Evolutionary conservation across 2,888 invertebrate species (phyloP).

Genomic region (Neoascia interrupta): DNA sequence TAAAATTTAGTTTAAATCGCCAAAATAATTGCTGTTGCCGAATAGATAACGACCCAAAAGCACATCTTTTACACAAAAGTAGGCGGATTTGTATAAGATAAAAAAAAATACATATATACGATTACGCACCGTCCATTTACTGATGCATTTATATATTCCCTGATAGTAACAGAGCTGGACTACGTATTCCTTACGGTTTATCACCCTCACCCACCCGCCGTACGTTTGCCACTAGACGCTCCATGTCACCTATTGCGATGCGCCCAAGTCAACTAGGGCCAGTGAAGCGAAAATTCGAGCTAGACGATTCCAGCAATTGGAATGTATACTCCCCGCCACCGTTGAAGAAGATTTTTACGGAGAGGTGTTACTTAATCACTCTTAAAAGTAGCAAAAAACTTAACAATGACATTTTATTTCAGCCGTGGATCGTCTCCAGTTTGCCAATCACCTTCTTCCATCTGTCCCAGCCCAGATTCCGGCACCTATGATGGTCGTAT

Average conservation of each 20-base stretch:
- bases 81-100: too few species aligned
- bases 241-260: slow-evolving; percentile 93
- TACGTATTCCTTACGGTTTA: slow-evolving; percentile 81
- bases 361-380: slow-evolving; percentile 73
- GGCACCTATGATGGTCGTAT: slow-evolving; percentile 79
- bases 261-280: slow-evolving; percentile 88
- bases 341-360: slow-evolving; percentile 79
- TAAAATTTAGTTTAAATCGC: too few species aligned
- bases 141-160: neutral
- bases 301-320: slow-evolving; percentile 78
- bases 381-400: neutral
- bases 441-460: slow-evolving; percentile 79
- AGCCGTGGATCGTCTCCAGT: slow-evolving; percentile 79
- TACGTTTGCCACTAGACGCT: slow-evolving; percentile 89
- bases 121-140: neutral
- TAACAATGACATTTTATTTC: slow-evolving; percentile 4
- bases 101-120: too few species aligned
- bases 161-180: slow-evolving; percentile 75
- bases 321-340: slow-evolving; percentile 78
- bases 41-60: too few species aligned
- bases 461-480: slow-evolving; percentile 79
- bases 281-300: slow-evolving; percentile 81
- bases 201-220: slow-evolving; percentile 93
- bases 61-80: too few species aligned
- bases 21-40: too few species aligned